Evolutionary conservation across 2,888 invertebrate genomes (phyloP), one percentile per base, ranked within the genome.

Genomic region (Gortyna flavago): DNA sequence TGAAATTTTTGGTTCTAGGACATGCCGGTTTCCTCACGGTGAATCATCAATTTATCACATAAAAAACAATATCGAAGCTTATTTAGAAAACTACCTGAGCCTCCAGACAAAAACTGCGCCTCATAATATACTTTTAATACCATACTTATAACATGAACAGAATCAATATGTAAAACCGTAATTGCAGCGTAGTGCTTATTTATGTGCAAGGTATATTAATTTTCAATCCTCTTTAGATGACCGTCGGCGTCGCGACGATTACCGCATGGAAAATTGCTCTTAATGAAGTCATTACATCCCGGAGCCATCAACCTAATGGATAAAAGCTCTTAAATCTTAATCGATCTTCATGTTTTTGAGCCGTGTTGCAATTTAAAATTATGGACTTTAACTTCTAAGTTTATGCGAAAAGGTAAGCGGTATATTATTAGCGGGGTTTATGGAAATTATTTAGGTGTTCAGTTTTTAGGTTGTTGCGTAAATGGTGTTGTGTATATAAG

Each of bases 261-360:
- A 92, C 84, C 78, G 84, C 79, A 89, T 87, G 85, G 88, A 91
- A 92, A 90, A 91, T 91, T 90, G 89, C 85, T 85, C 87, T 87
- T 93, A 93, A 96, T 96, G 93, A 95, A 95, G 95, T 91, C 93
- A 93, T 93, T 92, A 94, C 88, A 92, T 89, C 89, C 89, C 88
- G 90, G 88, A 91, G 83, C 93, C 94, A 95, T 94, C 94, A 93
- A 81, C 90, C 83, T 95, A 96, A 96, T 96, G 96, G 95, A 93
- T 92, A 93, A 95, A 95, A 92, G 93, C 95, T 95, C 93, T 96
- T 95, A 95, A 95, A 95, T 94, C 90, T 93, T 94, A 95, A 95
- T 95, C 93, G 92, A 94, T 94, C 93, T 92, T 89, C 90, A 83
- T 89, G 89, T 91, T 93, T 93, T 93, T 91, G 89, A 91, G 87